Conservation (phyloP, 2,113 vertebrate species). For the Nanorana parkeri region DNA sequence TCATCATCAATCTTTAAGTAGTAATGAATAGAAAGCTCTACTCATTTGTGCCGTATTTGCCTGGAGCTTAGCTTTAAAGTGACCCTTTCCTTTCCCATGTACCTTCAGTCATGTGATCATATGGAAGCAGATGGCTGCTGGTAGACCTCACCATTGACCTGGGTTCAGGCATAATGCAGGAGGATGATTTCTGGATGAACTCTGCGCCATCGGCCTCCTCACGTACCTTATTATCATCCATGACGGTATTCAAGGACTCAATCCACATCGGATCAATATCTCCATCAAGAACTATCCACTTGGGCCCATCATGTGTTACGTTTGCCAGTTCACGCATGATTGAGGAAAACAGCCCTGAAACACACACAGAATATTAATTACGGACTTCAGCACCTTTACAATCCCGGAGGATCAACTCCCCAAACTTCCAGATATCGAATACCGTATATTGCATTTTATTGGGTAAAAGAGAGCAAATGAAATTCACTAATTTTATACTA, state of each 20-base stretch:
- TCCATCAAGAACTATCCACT: conserved; percentile 96
- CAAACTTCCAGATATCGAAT: no score
- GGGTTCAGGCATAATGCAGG: background rate
- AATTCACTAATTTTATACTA: no score
- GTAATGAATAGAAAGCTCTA: no score
- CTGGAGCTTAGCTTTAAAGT: no score
- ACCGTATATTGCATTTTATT: no score
- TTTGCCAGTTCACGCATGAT: conserved; percentile 93
- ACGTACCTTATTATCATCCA: conserved; percentile 98
- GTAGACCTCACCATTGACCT: background rate
- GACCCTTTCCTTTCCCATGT: no score
- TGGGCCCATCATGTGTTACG: conserved; percentile 86
- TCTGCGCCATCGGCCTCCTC: background rate
- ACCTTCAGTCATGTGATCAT: background rate
- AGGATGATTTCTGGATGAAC: background rate
- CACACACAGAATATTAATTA: conserved; percentile 53
- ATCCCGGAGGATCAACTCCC: background rate
- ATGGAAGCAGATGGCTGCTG: no score
- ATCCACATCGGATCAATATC: conserved; percentile 99
- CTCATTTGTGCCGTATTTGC: no score
- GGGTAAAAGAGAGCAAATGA: no score
- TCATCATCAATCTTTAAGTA: no score
- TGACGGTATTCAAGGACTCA: conserved; percentile 97
- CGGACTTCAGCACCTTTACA: background rate
- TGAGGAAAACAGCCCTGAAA: conserved; percentile 88